Evolutionary conservation across 1,140 invertebrate genomes (phyloP).

Genomic region (Meloidogyne hapla): DNA sequence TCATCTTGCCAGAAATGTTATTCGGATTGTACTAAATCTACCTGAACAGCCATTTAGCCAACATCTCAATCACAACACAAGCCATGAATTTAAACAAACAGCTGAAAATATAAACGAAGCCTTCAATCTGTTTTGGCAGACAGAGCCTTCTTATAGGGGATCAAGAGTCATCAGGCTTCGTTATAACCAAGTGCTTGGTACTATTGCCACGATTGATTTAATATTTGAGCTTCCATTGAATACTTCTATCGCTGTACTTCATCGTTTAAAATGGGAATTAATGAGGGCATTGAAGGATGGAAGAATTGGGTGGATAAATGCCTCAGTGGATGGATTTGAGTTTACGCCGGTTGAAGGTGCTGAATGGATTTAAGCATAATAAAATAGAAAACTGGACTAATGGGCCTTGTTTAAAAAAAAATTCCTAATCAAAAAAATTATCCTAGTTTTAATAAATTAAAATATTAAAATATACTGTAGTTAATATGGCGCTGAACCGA

Average conservation of each 20-base stretch:
- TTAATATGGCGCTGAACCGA: too few relatives aligned
- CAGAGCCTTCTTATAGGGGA: background rate
- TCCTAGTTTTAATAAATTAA: too few relatives aligned
- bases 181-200: constrained; percentile 43
- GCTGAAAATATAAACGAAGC: constrained; percentile 23
- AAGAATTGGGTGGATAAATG: constrained; percentile 32
- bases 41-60: constrained; percentile 42
- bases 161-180: constrained; percentile 18
- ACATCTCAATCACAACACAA: constrained; percentile 18
- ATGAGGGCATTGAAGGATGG: constrained; percentile 31
- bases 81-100: constrained; percentile 25
- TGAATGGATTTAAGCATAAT: background rate
- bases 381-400: too few relatives aligned
- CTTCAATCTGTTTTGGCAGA: constrained; percentile 8
- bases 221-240: constrained; percentile 32
- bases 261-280: constrained; percentile 30
- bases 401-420: too few relatives aligned
- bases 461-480: too few relatives aligned
- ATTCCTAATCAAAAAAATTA: too few relatives aligned
- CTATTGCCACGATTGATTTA: constrained; percentile 44
- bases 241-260: background rate
- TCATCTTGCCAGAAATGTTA: background rate
- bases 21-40: constrained; percentile 40
- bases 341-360: constrained; percentile 38
- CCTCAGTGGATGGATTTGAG: constrained; percentile 45